Percentiles rank a stretch among this genome's conserved stretches.
Evolutionary conservation across 2,797 vertebrate genomes (phyloP).

Genomic region (Epinephelus coioides): DNA sequence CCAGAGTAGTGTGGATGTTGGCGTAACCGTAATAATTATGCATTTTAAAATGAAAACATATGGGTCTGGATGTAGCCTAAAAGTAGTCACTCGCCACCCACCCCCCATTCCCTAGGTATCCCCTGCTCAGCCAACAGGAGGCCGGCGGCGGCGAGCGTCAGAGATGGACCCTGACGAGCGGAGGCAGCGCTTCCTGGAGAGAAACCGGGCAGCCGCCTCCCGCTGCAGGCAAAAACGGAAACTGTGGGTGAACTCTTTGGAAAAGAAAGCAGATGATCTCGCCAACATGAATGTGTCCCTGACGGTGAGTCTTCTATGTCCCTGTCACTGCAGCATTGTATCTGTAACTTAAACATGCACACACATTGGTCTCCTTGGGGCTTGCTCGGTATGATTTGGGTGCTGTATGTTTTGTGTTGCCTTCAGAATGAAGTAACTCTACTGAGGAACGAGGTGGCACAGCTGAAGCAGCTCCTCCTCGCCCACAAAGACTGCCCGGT

Average conservation of each 20-base stretch:
- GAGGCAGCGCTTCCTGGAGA: slow-evolving; percentile 94
- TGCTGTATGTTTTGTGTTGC: slow-evolving; percentile 44
- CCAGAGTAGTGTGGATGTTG: too few species aligned
- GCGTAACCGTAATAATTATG: too few species aligned
- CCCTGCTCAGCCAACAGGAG: slow-evolving; percentile 94
- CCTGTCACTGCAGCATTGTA: not conserved
- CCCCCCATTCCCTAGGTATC: slow-evolving; percentile 87
- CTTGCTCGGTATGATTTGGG: slow-evolving; percentile 21
- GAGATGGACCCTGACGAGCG: slow-evolving; percentile 96
- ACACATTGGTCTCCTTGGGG: not conserved
- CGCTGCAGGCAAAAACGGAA: slow-evolving; percentile 97
- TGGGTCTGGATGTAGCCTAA: not conserved
- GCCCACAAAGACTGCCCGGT: slow-evolving; percentile 98
- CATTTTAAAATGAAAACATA: too few species aligned
- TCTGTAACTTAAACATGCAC: not conserved
- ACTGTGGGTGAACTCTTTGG: slow-evolving; percentile 94
- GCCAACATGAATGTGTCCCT: slow-evolving; percentile 94
- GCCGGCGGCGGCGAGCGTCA: slow-evolving; percentile 89
- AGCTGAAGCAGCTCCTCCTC: slow-evolving; percentile 95
- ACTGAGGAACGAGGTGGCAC: slow-evolving; percentile 94
- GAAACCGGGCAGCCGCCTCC: slow-evolving; percentile 94
- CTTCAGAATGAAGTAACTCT: slow-evolving; percentile 93
- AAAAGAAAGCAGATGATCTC: slow-evolving; percentile 97
- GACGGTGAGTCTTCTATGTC: slow-evolving; percentile 85
- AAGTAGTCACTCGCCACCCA: not conserved